Percentiles rank a stretch among this genome's conserved stretches.
Conservation (phyloP, 2,888 invertebrate species). For the Cheilosia vulpina region DNA sequence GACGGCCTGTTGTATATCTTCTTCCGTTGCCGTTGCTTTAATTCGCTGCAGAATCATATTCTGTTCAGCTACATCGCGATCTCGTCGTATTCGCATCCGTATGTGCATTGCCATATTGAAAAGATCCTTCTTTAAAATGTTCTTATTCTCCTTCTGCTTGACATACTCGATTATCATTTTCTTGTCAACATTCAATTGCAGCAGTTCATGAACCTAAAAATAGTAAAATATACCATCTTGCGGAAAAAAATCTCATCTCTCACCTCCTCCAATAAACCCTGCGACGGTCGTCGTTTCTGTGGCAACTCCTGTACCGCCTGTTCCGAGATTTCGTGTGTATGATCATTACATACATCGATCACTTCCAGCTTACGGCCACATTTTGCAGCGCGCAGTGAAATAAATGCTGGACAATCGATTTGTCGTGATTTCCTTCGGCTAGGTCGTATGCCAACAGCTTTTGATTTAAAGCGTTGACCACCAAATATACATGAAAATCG, state of each 20-base stretch:
- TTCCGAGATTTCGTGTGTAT: constrained; percentile 84
- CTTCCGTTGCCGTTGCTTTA: constrained; percentile 40
- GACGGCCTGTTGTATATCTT: constrained; percentile 45
- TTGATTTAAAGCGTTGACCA: constrained; percentile 83
- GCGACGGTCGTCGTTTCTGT: constrained; percentile 62
- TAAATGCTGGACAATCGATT: constrained; percentile 83
- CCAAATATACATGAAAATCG: constrained; percentile 84
- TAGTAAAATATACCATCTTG: background rate
- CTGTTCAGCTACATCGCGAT: constrained; percentile 43
- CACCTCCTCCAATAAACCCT: constrained; percentile 56
- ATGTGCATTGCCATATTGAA: constrained; percentile 59
- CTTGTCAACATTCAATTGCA: constrained; percentile 62
- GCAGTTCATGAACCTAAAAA: constrained; percentile 55
- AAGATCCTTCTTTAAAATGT: constrained; percentile 60
- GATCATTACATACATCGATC: constrained; percentile 83
- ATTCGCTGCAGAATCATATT: constrained; percentile 53
- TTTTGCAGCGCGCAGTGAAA: constrained; percentile 83
- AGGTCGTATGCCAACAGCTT: constrained; percentile 82
- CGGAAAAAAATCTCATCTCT: background rate
- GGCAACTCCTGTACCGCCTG: constrained; percentile 78
- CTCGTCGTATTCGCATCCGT: constrained; percentile 38
- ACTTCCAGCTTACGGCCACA: constrained; percentile 83
- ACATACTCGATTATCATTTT: constrained; percentile 63
- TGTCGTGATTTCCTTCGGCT: constrained; percentile 81
- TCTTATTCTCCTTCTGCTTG: constrained; percentile 62